Evolutionary conservation across 2,888 invertebrate species (phyloP).

Genomic region (Congeria kusceri): DNA sequence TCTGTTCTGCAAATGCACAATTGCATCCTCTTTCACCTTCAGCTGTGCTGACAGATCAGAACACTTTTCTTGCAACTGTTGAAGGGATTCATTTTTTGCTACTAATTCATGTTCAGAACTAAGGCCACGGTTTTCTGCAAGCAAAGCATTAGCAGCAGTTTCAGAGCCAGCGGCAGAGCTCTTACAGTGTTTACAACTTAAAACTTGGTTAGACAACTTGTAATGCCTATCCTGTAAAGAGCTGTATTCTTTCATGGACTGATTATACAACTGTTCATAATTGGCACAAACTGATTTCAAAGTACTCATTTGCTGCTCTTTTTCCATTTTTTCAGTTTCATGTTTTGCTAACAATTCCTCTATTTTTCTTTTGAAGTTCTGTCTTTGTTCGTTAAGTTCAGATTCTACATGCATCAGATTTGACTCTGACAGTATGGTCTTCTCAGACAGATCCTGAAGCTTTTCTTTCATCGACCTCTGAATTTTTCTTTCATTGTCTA

Average conservation of each 20-base stretch:
- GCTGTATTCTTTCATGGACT: constrained; percentile 78
- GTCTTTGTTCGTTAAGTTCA: constrained; percentile 90
- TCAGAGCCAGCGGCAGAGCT: too few relatives aligned
- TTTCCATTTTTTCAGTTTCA: constrained; percentile 82
- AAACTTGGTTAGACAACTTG: constrained; percentile 69
- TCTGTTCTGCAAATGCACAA: not conserved
- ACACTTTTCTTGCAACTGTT: not conserved
- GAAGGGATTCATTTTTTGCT: too few relatives aligned
- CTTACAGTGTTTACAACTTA: too few relatives aligned
- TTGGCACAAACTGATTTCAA: constrained; percentile 73
- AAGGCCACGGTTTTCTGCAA: too few relatives aligned
- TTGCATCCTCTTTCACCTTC: constrained; percentile 5
- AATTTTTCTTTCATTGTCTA: constrained; percentile 84
- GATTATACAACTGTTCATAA: constrained; percentile 78
- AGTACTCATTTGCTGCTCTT: constrained; percentile 86
- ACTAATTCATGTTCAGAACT: too few relatives aligned
- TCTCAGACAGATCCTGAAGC: constrained; percentile 92
- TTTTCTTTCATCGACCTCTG: constrained; percentile 90
- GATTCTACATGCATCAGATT: constrained; percentile 90
- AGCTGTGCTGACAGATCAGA: constrained; percentile 12
- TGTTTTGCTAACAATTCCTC: constrained; percentile 84
- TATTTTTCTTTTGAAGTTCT: constrained; percentile 85
- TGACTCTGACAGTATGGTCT: constrained; percentile 93
- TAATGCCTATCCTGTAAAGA: constrained; percentile 79
- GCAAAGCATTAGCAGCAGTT: too few relatives aligned